phyloP scores from a whole-genome alignment of 2,797 vertebrate species.

The Coendou prehensilis region DNA sequence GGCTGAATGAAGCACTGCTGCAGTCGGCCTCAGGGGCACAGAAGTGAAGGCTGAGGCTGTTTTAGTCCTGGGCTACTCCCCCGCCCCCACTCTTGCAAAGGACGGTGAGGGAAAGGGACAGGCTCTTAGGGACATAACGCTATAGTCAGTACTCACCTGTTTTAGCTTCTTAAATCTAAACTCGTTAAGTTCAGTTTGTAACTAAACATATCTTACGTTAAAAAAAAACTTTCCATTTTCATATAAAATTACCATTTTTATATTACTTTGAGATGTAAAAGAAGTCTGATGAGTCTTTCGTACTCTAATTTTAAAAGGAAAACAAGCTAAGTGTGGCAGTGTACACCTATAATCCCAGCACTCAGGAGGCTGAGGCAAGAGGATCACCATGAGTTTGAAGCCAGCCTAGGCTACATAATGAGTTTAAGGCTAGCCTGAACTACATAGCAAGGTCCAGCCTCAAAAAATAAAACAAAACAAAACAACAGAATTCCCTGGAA shows the following conservation, averaged over 20 bases:
- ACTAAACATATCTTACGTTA: slow-evolving; percentile 13
- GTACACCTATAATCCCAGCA: background rate
- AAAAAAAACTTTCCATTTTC: slow-evolving; percentile 35
- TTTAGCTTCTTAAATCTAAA: slow-evolving; percentile 37
- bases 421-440: background rate
- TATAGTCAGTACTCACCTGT: background rate
- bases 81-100: background rate
- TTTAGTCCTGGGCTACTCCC: background rate
- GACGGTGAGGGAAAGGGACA: background rate
- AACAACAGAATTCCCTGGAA: slow-evolving; percentile 11
- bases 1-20: background rate
- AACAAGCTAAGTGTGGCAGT: background rate
- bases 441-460: background rate
- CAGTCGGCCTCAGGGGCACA: background rate
- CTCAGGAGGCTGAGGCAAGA: background rate
- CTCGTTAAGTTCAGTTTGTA: slow-evolving; percentile 25
- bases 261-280: slow-evolving; percentile 53
- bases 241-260: slow-evolving; percentile 38
- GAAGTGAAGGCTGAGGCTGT: background rate
- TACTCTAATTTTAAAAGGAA: slow-evolving; percentile 9
- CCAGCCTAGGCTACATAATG: background rate
- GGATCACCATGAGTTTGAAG: background rate
- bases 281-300: background rate
- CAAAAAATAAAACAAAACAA: background rate
- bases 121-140: background rate